Evolutionary conservation across 2,888 invertebrate genomes (phyloP), one percentile per base, ranked within the genome.

Genomic region (Temnothorax ravouxi): DNA sequence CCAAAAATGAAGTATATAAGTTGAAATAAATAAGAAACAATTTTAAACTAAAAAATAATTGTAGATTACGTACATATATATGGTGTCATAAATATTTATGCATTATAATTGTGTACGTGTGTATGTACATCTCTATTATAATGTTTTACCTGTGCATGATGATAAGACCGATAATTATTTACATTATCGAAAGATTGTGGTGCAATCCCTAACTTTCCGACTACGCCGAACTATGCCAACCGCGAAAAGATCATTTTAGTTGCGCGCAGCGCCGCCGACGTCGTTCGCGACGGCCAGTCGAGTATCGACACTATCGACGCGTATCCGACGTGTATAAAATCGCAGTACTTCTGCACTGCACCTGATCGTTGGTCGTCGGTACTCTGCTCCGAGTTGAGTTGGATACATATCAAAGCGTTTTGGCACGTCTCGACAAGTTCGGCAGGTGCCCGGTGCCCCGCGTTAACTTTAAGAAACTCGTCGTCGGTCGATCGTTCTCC

Each of bases 281-380:
- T 25, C 64, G 76, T 34, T 64, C 76, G 76, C 52, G 13, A 21
- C 13, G 25, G 25, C 4, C n/a, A 11, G n/a, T 2, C n/a, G 18
- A 76, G 34, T 62, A 75, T 75, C 74, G 74, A 75, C 74, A 50
- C 74, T n/a, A n/a, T n/a, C n/a, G n/a, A n/a, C n/a, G 74, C 15
- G 5, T 61, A 34, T 9, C 41, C 13, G 34, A 25, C 52, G 38
- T 50, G 75, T 50, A 74, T 29, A 3, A 29, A 44, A 44, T n/a
- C 59, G 11, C 15, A 50, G 38, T 75, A 38, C 29, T 29, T 29
- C 29, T 29, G 29, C 29, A 29, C 29, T 29, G 29, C 29, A 1
- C 47, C 8, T 50, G 62, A 38, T 21, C 18, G 6, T 4, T n/a
- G n/a, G n/a, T n/a, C n/a, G n/a, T n/a, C 38, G 25, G 50, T 41